Evolutionary conservation across 2,888 invertebrate species (phyloP), one percentile per base, ranked within the genome.

Genomic region (Laspeyria flexula): DNA sequence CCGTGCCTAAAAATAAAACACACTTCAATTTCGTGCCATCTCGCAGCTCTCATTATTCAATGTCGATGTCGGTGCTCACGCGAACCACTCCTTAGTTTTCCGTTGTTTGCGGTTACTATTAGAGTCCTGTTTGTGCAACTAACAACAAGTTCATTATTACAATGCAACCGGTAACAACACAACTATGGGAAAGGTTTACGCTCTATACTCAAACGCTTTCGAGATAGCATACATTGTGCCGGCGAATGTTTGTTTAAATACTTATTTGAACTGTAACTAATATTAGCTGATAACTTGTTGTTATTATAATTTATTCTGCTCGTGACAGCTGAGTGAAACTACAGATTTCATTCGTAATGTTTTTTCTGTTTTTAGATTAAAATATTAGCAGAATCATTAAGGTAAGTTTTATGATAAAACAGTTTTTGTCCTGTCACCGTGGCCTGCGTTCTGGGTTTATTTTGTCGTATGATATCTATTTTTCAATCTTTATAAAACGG

Each of bases 41-140:
- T 84, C 72, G 65, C 41, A 64, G 72, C 71, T 66, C 79, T 85
- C 87, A 86, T 89, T 83, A 88, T 80, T 88, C 85, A 86, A 85
- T 82, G 88, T 85, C 83, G 69, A 72, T 54, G 59, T 85, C 83
- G 69, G 73, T 54, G 59, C 70, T 68, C 89, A 90, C 88, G 88
- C 88, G 72, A 87, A 79, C 76, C 71, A 62, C 85, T 80, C 77
- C 77, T 83, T 81, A 83, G 63, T 66, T 64, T 61, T 43, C 48
- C 46, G 64, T 65, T 70, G 60, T 64, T 68, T 65, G 65, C 48
- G 56, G 58, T 58, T 51, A 55, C 43, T 40, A 55, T 60, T 66
- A 60, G 25, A 46, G 35, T 51, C 40, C 55, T 69, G 65, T 65
- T 67, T 61, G 55, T 43, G 55, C 42, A 66, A 60, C 49, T 52